Evolutionary conservation across 1,140 invertebrate species (phyloP), one percentile per base, ranked within the genome.

Genomic region (Lasaia peninsularis): DNA sequence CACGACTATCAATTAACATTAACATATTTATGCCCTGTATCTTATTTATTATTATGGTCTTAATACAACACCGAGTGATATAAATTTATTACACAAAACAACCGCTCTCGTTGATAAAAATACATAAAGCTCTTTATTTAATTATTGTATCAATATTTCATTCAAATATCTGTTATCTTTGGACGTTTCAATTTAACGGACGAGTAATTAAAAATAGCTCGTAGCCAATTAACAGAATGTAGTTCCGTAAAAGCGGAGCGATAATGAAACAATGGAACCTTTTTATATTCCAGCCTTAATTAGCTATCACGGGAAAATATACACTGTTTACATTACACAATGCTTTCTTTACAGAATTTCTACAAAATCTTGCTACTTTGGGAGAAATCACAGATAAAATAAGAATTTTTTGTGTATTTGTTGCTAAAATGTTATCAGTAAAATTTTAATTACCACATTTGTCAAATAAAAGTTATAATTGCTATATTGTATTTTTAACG

Each of bases 191-290:
- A 58, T 60, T 55, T 52, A 56, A 63, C 34, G 37, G 65, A 69
- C 65, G 61, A 73, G 76, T 86, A 82, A 86, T 83, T 83, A 82
- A 81, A 40, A 40, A 40, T 76, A 76, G 69, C 67, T 67, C 68
- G 63, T 60, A 69, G 71, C 73, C 80, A 86, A 86, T 83, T 86
- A 83, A 83, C 79, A 65, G 80, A 86, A 79, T 82, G 78, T 81
- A 74, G 67, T 75, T 76, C 67, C 66, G 67, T 73, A 61, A 65
- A 68, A 63, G 59, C 57, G 67, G 62, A 73, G 67, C 64, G 65
- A 69, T 70, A 71, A 76, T 70, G 67, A 75, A 78, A 86, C 82
- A 86, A 80, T 80, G 71, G 71, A 70, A 58, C 60, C 60, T 65
- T 74, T 72, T 75, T 73, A 67, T 61, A 79, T 69, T 73, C 62